Evolutionary conservation across 2,888 invertebrate genomes (phyloP).

Genomic region (Criorhina ranunculi): DNA sequence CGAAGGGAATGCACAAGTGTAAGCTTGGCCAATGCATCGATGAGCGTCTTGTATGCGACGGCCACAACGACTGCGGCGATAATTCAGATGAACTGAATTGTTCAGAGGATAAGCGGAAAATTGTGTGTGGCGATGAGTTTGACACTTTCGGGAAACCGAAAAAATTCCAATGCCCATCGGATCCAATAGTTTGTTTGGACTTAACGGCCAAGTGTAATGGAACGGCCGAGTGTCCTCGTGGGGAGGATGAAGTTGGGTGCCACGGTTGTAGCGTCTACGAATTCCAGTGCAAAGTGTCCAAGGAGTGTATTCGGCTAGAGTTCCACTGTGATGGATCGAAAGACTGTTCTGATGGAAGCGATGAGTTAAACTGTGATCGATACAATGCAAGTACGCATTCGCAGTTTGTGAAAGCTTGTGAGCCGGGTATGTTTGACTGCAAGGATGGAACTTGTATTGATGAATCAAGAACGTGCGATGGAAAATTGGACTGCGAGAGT

Average conservation of each 20-base stretch:
- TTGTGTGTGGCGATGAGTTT: conserved; percentile 84
- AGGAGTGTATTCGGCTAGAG: conserved; percentile 86
- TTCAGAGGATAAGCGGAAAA: conserved; percentile 73
- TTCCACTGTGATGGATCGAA: conserved; percentile 87
- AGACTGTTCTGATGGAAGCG: conserved; percentile 90
- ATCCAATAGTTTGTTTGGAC: conserved; percentile 81
- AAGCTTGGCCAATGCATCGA: conserved; percentile 87
- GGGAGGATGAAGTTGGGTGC: conserved; percentile 89
- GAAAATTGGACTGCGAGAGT: conserved; percentile 87
- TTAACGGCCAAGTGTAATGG: conserved; percentile 86
- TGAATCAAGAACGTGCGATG: conserved; percentile 88
- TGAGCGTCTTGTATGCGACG: conserved; percentile 86
- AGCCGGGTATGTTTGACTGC: conserved; percentile 85
- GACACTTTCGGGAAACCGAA: conserved; percentile 75
- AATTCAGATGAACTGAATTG: conserved; percentile 86
- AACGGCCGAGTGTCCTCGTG: conserved; percentile 88
- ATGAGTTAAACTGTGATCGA: conserved; percentile 87
- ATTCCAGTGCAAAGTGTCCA: conserved; percentile 87
- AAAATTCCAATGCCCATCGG: conserved; percentile 82
- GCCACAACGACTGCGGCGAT: conserved; percentile 86
- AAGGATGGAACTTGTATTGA: conserved; percentile 88
- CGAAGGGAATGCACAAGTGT: conserved; percentile 83
- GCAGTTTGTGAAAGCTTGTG: conserved; percentile 79
- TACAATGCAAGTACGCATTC: conserved; percentile 77
- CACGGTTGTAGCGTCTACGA: conserved; percentile 86